Base-by-base conservation (phyloP, 2,888 invertebrate species). In the Agonum fuliginosum region DNA sequence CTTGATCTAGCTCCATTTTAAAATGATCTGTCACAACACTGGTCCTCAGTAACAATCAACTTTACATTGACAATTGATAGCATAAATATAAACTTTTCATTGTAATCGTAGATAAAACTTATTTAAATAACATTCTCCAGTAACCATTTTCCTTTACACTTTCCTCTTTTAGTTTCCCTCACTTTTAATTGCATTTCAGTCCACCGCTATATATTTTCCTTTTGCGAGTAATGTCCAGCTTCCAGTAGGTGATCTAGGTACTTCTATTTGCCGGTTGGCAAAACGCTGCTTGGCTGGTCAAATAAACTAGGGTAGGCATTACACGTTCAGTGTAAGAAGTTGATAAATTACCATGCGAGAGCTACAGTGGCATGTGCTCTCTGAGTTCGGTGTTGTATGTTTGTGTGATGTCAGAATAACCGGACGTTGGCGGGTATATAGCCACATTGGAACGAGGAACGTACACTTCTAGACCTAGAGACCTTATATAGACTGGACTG, bases 291-390 rank as follows among this genome's bases (percentile, higher is more conserved):
- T 12, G 12, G 37, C 37, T 37, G 37, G 37, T 37, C 37, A 37
- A 37, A 37, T 37, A 37, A 37, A 37, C 37, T n/a, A 37, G 37
- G 37, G 37, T 10, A 37, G 37, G 37, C 1, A 37, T 37, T 37
- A 37, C n/a, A n/a, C n/a, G n/a, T n/a, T n/a, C n/a, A 3, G 37
- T 12, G 37, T 37, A 37, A 37, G 37, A 37, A 37, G 37, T 37
- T 37, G 37, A 58, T 58, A 58, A 27, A 58, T 58, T 27, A 58
- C 58, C 58, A 58, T 58, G 58, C 27, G 58, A 58, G 20, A 58
- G 5, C 58, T 30, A 27, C 14, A 30, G 12, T 58, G 54, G 48
- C 48, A 48, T 22, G 22, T 48, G 48, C 19, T 48, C 37, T 37
- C n/a, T 37, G 37, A 3, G 1, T 30, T 5, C 6, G 37, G 10